phyloP scores from a whole-genome alignment of 2,113 vertebrate genomes.

The Eublepharis macularius region DNA sequence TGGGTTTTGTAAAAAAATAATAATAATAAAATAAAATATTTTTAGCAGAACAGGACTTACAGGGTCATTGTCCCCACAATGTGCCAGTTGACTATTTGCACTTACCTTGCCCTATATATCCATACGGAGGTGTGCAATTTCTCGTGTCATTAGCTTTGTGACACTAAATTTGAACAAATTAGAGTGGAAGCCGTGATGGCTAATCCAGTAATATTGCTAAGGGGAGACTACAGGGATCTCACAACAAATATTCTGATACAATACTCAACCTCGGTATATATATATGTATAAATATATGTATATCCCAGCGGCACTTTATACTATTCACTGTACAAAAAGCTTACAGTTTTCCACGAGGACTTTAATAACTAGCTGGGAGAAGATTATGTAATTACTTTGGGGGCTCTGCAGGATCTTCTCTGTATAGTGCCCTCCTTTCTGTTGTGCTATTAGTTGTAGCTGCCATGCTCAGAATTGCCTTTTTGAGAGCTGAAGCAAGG shows the following conservation, averaged over 20 bases:
- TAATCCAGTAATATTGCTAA: conserved; percentile 80
- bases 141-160: conserved; percentile 89
- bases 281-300: conserved; percentile 91
- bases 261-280: conserved; percentile 92
- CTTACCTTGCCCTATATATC: conserved; percentile 94
- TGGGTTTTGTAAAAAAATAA: conserved; percentile 93
- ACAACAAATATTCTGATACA: conserved; percentile 86
- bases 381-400: conserved; percentile 81
- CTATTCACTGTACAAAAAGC: conserved; percentile 97
- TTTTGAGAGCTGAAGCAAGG: conserved; percentile 92
- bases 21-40: conserved; percentile 86
- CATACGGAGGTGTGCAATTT: conserved; percentile 95
- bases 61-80: conserved; percentile 99
- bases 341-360: conserved; percentile 83
- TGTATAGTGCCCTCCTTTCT: conserved; percentile 82
- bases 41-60: conserved; percentile 99
- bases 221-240: conserved; percentile 92
- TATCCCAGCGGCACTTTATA: conserved; percentile 99
- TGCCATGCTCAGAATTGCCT: conserved; percentile 94
- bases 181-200: conserved; percentile 78
- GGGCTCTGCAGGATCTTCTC: conserved; percentile 79
- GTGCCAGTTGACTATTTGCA: conserved; percentile 99
- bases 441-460: conserved; percentile 90
- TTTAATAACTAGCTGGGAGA: conserved; percentile 82
- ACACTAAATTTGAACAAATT: conserved; percentile 85